Evolutionary conservation across 2,888 invertebrate species (phyloP).

Genomic region (Andrena dorsata): DNA sequence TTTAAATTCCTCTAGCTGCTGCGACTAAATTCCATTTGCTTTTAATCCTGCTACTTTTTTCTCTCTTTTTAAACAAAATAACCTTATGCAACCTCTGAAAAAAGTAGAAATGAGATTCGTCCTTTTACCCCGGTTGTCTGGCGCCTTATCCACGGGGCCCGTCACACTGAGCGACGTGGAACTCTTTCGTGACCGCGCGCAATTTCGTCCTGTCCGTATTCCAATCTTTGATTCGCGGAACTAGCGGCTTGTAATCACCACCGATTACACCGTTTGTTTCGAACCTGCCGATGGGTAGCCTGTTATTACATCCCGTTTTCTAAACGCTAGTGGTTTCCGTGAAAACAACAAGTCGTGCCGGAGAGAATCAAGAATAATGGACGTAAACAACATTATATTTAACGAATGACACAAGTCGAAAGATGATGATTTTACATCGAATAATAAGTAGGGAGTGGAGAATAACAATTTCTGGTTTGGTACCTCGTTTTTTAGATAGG

Average conservation of each 20-base stretch:
- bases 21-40: conserved; percentile 26
- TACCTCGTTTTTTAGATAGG: no score
- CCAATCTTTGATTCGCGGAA: conserved; percentile 12
- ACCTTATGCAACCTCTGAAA: conserved; percentile 8
- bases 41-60: not conserved
- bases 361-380: not conserved
- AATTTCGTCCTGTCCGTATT: conserved; percentile 27
- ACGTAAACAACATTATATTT: no score
- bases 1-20: not conserved
- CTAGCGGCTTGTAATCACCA: not conserved
- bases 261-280: not conserved
- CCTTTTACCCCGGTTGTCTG: conserved; percentile 8
- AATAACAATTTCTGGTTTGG: no score
- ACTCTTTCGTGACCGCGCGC: conserved; percentile 9
- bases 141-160: not conserved
- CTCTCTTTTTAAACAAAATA: conserved; percentile 11
- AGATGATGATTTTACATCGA: no score
- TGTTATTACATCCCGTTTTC: not conserved
- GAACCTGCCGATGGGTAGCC: not conserved
- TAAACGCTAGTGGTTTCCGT: not conserved
- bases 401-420: no score
- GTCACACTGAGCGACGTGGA: not conserved
- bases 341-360: not conserved
- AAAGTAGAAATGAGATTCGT: conserved; percentile 31
- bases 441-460: no score